These are phyloP conservation scores for Drosophila pegasa DNA, from an alignment of 2,888 invertebrate genomes.

Conservation along the genomic window DNA sequence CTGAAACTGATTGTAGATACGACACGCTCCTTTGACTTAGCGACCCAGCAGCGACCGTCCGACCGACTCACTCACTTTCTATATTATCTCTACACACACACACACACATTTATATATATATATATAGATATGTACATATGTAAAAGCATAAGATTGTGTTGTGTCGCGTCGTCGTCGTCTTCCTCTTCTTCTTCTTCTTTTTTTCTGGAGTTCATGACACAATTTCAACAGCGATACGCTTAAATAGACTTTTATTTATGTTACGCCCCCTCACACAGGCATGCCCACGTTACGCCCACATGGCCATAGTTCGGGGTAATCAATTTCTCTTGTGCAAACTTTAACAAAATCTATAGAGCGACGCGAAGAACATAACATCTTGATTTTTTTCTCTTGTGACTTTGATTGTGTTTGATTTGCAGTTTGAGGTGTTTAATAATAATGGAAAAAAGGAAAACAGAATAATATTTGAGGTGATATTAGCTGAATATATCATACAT, in stretches of 20 bases:
- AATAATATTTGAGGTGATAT: neutral
- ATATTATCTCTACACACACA: conserved; percentile 27
- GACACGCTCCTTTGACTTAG: conserved; percentile 79
- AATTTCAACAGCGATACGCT: conserved; percentile 69
- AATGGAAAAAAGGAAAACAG: neutral
- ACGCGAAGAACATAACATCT: conserved; percentile 2
- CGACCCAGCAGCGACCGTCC: conserved; percentile 34
- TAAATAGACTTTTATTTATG: conserved; percentile 66
- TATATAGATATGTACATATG: neutral
- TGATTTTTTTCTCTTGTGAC: neutral
- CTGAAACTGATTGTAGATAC: conserved; percentile 82
- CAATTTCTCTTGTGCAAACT: conserved; percentile 38
- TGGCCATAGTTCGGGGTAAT: conserved; percentile 2
- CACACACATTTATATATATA: neutral
- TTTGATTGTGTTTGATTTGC: neutral
- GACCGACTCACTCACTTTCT: conserved; percentile 42
- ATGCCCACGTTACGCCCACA: neutral
- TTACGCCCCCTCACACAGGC: conserved; percentile 19
- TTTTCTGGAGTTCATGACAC: conserved; percentile 78
- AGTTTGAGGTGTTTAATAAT: too few relatives aligned
- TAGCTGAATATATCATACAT: neutral
- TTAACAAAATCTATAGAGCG: conserved; percentile 17
- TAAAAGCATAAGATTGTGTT: conserved; percentile 44
- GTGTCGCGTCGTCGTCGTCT: conserved; percentile 62
- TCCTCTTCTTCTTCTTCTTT: too few relatives aligned